phyloP scores from a whole-genome alignment of 2,797 vertebrate species.

The Sitta carolinensis region DNA sequence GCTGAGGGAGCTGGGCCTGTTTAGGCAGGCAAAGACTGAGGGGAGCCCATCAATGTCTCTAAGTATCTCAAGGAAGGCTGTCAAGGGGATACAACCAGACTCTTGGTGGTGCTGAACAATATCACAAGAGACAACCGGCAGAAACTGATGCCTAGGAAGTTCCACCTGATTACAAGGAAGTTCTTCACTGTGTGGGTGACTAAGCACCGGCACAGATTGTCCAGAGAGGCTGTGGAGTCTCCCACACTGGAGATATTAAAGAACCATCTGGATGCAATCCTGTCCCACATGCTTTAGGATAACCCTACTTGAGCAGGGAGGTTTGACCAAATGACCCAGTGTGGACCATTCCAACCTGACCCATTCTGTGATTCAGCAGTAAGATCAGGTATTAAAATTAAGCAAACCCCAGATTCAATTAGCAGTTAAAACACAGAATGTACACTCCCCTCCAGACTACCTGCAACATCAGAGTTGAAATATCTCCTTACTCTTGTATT shows the following conservation, averaged over 20 bases:
- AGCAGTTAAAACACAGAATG: background rate
- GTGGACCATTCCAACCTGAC: background rate
- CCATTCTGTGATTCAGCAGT: background rate
- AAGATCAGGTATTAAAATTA: background rate
- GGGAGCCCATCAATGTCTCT: background rate
- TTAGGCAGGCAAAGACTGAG: background rate
- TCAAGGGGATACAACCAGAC: background rate
- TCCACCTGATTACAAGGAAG: background rate
- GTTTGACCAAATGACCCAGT: background rate
- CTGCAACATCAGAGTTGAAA: background rate
- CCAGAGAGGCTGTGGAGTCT: background rate
- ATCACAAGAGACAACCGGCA: background rate
- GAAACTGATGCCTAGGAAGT: background rate
- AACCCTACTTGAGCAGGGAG: background rate
- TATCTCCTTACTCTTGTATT: background rate
- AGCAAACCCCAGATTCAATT: background rate
- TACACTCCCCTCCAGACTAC: background rate
- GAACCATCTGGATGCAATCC: background rate
- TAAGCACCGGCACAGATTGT: background rate
- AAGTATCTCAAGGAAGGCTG: background rate
- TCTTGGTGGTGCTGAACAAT: background rate
- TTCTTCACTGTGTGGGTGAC: background rate
- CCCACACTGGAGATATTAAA: background rate
- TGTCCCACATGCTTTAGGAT: background rate
- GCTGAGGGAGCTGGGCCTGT: background rate